phyloP scores from a whole-genome alignment of 92 coral and sea anemone genomes.

The Siderastrea radians region DNA sequence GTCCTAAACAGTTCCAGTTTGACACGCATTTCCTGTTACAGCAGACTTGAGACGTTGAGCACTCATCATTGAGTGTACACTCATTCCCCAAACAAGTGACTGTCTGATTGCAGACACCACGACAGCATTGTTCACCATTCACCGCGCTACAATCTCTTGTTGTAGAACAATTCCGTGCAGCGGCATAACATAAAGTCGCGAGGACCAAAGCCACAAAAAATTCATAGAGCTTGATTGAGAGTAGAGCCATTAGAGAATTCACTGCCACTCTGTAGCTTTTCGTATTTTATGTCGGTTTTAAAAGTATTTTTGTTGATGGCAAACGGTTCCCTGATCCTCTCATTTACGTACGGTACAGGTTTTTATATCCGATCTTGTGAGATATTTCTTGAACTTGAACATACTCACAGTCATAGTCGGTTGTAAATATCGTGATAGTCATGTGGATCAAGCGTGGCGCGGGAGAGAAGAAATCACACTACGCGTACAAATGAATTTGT shows the following conservation, averaged over 20 bases:
- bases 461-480: too few relatives aligned
- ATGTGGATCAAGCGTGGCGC: too few relatives aligned
- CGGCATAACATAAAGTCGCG: background rate
- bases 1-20: background rate
- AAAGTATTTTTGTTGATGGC: background rate
- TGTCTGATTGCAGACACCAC: background rate
- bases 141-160: background rate
- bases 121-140: background rate
- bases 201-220: background rate
- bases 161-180: background rate
- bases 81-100: background rate
- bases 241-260: background rate
- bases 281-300: too few relatives aligned
- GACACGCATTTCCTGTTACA: constrained; percentile 5
- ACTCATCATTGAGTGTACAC: background rate
- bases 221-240: background rate
- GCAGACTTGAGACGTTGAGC: constrained; percentile 8
- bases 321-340: too few relatives aligned
- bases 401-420: too few relatives aligned
- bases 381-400: too few relatives aligned
- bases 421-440: too few relatives aligned
- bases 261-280: too few relatives aligned
- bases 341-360: too few relatives aligned
- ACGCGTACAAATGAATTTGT: too few relatives aligned
- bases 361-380: too few relatives aligned